These are phyloP conservation scores for Gasteruption jaculator DNA, from an alignment of 2,888 invertebrate genomes.

Conservation along the genomic window DNA sequence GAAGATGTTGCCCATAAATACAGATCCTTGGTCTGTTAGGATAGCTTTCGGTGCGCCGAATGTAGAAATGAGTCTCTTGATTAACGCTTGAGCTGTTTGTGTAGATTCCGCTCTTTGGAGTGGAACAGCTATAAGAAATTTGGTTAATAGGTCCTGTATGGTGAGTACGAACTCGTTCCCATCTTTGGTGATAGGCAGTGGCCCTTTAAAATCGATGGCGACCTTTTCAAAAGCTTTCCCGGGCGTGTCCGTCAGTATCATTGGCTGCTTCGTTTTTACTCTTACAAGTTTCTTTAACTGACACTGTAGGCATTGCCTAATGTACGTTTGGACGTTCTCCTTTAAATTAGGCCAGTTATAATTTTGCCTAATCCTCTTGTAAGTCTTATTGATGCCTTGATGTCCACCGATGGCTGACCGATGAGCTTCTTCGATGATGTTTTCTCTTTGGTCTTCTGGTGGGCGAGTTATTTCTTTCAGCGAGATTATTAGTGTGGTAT, in stretches of 20 bases:
- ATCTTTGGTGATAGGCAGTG: conserved; percentile 10
- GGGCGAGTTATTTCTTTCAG: too few species aligned
- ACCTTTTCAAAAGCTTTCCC: conserved; percentile 12
- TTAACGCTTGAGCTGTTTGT: conserved; percentile 18
- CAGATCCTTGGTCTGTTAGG: conserved; percentile 19
- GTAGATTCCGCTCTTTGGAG: conserved; percentile 11
- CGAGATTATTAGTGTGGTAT: too few species aligned
- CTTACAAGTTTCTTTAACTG: conserved; percentile 12
- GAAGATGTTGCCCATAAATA: conserved; percentile 16
- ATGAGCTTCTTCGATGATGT: conserved; percentile 14
- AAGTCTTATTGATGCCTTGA: conserved; percentile 16
- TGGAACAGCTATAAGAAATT: conserved; percentile 13
- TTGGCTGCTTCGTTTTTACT: conserved; percentile 12
- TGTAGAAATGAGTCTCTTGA: conserved; percentile 14
- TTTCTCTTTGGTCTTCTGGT: background rate
- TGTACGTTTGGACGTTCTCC: conserved; percentile 11
- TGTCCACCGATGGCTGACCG: conserved; percentile 13
- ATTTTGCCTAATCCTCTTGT: conserved; percentile 15
- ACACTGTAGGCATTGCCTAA: conserved; percentile 8
- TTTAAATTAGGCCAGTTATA: conserved; percentile 21
- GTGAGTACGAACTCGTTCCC: conserved; percentile 22
- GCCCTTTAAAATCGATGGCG: conserved; percentile 20
- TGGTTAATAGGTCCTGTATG: conserved; percentile 14
- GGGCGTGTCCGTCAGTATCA: conserved; percentile 14
- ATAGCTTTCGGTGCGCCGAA: conserved; percentile 17